A percentile compares a stretch with the other conserved stretches of the same genome.
phyloP scores from a whole-genome alignment of 2,797 vertebrate species.

The Galagoides demidoff region DNA sequence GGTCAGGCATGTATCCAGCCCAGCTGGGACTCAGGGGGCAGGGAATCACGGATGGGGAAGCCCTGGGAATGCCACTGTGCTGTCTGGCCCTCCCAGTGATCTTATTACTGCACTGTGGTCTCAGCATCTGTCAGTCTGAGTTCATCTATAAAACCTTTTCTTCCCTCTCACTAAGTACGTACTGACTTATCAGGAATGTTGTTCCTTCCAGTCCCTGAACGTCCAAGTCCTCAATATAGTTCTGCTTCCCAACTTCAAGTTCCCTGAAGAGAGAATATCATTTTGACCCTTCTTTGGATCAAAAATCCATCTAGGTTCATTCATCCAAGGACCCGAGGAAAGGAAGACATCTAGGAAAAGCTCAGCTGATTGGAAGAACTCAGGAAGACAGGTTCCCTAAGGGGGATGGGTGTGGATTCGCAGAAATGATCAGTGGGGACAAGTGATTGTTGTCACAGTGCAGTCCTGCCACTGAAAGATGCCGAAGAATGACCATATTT shows the following conservation, averaged over 20 bases:
- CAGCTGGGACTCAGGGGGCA: background rate
- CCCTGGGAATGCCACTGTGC: fast-evolving
- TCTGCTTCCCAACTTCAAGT: background rate
- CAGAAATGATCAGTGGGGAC: background rate
- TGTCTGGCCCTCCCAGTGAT: background rate
- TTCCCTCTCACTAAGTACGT: background rate
- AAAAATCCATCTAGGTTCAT: background rate
- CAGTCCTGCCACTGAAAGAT: too few relatives aligned
- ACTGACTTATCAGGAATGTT: background rate
- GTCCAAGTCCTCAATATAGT: background rate
- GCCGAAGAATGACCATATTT: background rate
- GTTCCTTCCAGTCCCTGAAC: background rate
- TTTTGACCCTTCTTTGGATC: background rate
- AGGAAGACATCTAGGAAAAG: background rate
- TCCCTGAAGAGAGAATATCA: background rate
- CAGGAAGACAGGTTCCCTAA: background rate
- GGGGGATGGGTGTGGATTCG: too few relatives aligned
- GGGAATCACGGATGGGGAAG: background rate
- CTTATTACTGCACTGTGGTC: background rate
- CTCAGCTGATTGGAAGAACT: background rate
- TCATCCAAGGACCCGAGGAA: background rate
- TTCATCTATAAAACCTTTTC: background rate
- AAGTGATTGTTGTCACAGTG: background rate
- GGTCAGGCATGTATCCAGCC: background rate
- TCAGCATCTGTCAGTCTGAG: background rate